Evolutionary conservation across 2,113 vertebrate species (phyloP).

Genomic region (Phalacrocorax brasilianus): DNA sequence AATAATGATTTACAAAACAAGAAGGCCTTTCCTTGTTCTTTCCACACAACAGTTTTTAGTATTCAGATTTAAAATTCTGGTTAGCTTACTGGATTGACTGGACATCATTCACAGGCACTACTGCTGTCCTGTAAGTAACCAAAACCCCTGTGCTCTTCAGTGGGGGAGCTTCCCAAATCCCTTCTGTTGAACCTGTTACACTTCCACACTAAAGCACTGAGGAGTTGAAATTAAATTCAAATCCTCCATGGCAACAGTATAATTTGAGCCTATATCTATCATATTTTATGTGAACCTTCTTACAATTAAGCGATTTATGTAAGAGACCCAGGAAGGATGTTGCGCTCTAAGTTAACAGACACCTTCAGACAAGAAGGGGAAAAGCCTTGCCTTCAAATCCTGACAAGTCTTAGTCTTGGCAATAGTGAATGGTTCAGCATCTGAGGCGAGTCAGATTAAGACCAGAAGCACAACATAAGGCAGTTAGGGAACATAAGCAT

Average conservation of each 20-base stretch:
- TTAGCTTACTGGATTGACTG: background rate
- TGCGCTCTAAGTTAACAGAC: background rate
- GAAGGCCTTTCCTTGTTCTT: background rate
- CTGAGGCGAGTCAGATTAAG: constrained; percentile 30
- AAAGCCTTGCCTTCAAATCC: background rate
- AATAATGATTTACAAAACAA: background rate
- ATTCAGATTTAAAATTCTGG: background rate
- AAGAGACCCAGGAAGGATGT: background rate
- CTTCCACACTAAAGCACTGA: background rate
- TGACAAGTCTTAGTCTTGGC: constrained; percentile 16
- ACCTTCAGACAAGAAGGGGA: background rate
- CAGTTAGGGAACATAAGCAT: background rate
- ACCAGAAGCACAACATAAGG: constrained; percentile 39
- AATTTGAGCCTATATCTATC: constrained; percentile 24
- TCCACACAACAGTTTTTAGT: background rate
- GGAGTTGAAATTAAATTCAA: background rate
- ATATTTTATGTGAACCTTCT: constrained; percentile 4
- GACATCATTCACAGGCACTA: background rate
- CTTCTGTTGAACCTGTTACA: background rate
- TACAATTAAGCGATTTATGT: constrained; percentile 32
- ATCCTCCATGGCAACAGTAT: constrained; percentile 20
- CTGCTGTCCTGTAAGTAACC: background rate
- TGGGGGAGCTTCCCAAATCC: background rate
- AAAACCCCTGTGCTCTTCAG: background rate
- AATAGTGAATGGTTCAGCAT: background rate